These are phyloP conservation scores for Pluvialis apricaria DNA, from an alignment of 2,113 vertebrate species.

Conservation along the genomic window DNA sequence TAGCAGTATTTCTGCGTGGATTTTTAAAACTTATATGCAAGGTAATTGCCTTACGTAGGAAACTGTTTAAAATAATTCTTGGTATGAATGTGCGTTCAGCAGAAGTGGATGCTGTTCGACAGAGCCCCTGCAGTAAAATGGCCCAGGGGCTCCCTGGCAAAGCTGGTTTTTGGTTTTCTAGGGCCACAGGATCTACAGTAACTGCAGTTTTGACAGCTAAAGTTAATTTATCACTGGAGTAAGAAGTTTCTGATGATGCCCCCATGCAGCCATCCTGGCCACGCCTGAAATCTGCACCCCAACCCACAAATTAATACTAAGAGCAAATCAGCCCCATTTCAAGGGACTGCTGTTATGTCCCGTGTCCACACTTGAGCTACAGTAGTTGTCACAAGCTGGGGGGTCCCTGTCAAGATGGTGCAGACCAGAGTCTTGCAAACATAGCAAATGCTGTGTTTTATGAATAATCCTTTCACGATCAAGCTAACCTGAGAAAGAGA, in stretches of 20 bases:
- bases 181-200: rapidly evolving
- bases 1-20: neutral
- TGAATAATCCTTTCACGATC: neutral
- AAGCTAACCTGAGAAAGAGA: neutral
- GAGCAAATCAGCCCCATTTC: neutral
- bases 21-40: neutral
- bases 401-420: neutral
- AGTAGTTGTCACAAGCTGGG: neutral
- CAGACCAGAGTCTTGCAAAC: neutral
- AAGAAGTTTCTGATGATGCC: neutral
- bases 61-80: neutral
- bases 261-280: neutral
- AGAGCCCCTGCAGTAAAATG: neutral
- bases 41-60: neutral
- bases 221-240: neutral
- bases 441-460: neutral
- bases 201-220: neutral
- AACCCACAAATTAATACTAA: neutral
- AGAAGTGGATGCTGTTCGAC: neutral
- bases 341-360: neutral
- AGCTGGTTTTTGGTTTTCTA: neutral
- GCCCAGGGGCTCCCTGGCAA: neutral
- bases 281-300: neutral
- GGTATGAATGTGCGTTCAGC: neutral
- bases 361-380: rapidly evolving